Evolutionary conservation across 2,888 invertebrate species (phyloP).

Genomic region (Andrena bucephala): DNA sequence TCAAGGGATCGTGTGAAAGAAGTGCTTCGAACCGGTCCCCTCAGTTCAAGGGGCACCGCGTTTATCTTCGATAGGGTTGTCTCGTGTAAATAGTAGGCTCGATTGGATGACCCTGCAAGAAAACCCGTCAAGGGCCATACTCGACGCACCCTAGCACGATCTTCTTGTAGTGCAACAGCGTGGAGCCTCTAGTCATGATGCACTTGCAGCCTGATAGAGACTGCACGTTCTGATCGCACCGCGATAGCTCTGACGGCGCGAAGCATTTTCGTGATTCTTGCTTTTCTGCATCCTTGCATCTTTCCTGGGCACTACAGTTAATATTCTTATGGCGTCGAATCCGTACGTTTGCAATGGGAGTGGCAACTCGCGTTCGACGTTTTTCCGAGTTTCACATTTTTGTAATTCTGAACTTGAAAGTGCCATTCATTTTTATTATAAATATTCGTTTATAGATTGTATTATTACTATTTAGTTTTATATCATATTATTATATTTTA

Average conservation of each 20-base stretch:
- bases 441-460: no score
- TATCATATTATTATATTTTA: no score
- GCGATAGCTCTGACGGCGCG: not conserved
- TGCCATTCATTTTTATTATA: no score
- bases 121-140: slow-evolving; percentile 55
- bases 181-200: slow-evolving; percentile 11
- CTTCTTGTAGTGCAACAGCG: slow-evolving; percentile 41
- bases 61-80: slow-evolving; percentile 48
- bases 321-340: not conserved
- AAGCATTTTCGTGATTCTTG: not conserved
- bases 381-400: no score
- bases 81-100: slow-evolving; percentile 61
- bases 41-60: slow-evolving; percentile 47
- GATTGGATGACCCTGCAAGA: slow-evolving; percentile 63
- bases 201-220: slow-evolving; percentile 23
- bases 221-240: not conserved
- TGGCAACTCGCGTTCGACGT: not conserved
- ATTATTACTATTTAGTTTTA: no score
- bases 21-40: slow-evolving; percentile 43
- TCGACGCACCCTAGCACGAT: slow-evolving; percentile 52
- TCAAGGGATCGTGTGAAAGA: slow-evolving; percentile 41
- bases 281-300: not conserved
- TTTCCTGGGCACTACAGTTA: not conserved
- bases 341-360: not conserved
- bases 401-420: no score